Percentiles rank a stretch among this genome's conserved stretches.
phyloP scores from a whole-genome alignment of 1,140 invertebrate genomes.

The Araneus ventricosus region DNA sequence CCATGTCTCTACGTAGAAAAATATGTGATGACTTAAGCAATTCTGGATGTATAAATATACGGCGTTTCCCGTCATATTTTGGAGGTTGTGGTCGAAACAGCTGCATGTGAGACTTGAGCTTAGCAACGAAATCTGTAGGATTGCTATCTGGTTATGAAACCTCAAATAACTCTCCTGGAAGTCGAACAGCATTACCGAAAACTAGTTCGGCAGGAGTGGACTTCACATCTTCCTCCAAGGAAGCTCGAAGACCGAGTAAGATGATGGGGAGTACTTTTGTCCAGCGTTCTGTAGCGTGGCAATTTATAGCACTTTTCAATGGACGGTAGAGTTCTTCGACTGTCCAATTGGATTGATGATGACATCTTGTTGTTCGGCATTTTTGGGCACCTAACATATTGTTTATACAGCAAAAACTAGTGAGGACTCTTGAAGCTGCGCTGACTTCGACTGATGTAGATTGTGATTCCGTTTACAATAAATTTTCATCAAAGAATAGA shows the following conservation, averaged over 20 bases:
- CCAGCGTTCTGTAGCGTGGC: not conserved
- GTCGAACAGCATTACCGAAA: not conserved
- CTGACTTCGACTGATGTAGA: no score
- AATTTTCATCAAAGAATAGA: no score
- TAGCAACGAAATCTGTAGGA: not conserved
- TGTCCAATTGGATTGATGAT: not conserved
- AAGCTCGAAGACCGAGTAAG: no score
- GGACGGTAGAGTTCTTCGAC: not conserved
- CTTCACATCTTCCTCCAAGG: not conserved
- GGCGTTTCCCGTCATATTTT: not conserved
- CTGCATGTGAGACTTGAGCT: not conserved
- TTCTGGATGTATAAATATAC: no score
- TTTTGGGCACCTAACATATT: not conserved
- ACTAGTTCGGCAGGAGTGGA: not conserved
- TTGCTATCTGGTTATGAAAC: no score
- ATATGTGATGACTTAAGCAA: no score
- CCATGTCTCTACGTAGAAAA: not conserved
- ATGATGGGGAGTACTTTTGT: no score
- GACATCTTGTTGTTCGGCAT: not conserved
- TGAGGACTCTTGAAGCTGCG: no score
- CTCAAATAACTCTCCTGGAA: not conserved
- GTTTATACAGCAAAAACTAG: no score
- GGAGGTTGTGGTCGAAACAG: no score
- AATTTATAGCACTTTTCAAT: not conserved
- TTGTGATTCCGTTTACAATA: no score